These are phyloP conservation scores for Zapus hudsonius DNA, from an alignment of 2,113 vertebrate species.

Conservation along the genomic window DNA sequence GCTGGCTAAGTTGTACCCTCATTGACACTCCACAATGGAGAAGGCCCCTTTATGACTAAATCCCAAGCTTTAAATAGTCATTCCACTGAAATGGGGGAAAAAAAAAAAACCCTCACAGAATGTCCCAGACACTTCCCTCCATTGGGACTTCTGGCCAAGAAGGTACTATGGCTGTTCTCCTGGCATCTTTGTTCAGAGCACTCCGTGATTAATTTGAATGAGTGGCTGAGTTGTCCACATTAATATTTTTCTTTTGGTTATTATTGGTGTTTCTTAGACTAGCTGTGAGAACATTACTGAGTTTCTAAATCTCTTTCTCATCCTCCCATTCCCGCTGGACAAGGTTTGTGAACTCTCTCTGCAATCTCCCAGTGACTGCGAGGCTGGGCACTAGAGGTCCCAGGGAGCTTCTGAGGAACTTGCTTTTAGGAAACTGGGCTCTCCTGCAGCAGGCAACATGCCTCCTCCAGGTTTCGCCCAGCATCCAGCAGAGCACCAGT, in stretches of 20 bases:
- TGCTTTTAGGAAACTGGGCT: constrained; percentile 28
- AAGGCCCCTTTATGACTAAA: not conserved
- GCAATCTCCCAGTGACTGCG: not conserved
- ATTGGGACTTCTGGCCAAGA: not conserved
- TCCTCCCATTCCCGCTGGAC: not conserved
- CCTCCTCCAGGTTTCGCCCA: not conserved
- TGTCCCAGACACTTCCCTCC: not conserved
- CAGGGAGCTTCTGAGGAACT: not conserved
- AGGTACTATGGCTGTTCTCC: not conserved
- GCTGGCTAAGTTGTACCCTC: not conserved
- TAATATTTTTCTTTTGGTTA: not conserved
- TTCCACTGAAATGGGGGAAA: not conserved
- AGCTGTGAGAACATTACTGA: not conserved
- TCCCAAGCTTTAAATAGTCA: not conserved
- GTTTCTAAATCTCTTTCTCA: not conserved
- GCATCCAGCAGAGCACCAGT: constrained; percentile 41
- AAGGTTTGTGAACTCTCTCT: not conserved
- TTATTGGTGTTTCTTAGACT: not conserved
- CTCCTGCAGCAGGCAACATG: not conserved
- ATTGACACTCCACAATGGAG: not conserved
- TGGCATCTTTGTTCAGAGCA: not conserved
- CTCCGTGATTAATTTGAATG: constrained; percentile 56
- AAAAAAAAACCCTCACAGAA: not conserved
- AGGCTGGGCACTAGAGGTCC: not conserved
- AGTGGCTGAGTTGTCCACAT: constrained; percentile 6